phyloP scores from a whole-genome alignment of 2,888 invertebrate genomes.

The Chalcis sispes region DNA sequence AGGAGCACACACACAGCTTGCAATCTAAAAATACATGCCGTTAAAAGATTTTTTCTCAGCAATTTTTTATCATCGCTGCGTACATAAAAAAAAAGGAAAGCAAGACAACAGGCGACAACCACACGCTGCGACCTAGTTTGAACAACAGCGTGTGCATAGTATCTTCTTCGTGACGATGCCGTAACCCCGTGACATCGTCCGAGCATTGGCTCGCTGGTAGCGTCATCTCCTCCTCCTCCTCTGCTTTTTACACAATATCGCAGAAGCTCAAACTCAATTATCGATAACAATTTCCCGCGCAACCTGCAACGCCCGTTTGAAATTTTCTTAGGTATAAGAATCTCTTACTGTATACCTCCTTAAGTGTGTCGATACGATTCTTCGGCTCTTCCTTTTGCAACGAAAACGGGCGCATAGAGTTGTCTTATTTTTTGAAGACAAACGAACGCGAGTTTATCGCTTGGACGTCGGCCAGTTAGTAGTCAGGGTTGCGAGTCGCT shows the following conservation, averaged over 20 bases:
- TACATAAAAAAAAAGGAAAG: too few relatives aligned
- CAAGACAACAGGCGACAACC: neutral
- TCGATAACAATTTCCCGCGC: neutral
- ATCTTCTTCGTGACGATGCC: neutral
- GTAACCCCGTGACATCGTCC: neutral
- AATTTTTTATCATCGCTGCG: neutral
- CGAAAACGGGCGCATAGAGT: too few relatives aligned
- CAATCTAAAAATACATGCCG: neutral
- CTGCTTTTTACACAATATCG: too few relatives aligned
- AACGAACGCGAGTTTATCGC: neutral
- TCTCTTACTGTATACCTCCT: too few relatives aligned
- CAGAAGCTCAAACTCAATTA: constrained; percentile 1
- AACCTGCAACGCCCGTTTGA: neutral
- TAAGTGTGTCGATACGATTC: too few relatives aligned
- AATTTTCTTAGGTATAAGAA: neutral
- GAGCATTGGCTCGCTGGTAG: neutral
- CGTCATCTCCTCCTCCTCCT: neutral
- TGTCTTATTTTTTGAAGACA: too few relatives aligned
- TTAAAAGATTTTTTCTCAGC: neutral
- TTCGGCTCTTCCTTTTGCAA: too few relatives aligned
- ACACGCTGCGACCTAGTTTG: neutral
- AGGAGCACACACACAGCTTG: neutral
- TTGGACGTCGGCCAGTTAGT: constrained; percentile 20
- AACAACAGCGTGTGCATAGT: too few relatives aligned
- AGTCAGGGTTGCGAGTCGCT: neutral